Evolutionary conservation across 2,797 vertebrate species (phyloP), one percentile per base, ranked within the genome.

Genomic region (Bucorvus abyssinicus): DNA sequence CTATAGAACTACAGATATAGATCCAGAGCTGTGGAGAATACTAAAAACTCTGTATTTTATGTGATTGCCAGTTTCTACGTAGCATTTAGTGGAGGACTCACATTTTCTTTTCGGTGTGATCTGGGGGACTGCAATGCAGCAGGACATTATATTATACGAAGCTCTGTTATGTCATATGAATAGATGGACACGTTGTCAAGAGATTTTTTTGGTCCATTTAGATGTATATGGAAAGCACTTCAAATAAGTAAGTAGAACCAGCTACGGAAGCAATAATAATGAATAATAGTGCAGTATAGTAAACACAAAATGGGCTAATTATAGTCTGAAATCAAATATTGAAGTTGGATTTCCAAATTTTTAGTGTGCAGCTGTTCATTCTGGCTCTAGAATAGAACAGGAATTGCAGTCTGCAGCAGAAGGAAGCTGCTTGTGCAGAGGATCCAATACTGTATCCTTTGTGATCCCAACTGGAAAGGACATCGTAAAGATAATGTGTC

Each of bases 301-400:
- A 97, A 95, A 94, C 88, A 94, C 49, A 87, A 93, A 95, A 93
- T 89, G 86, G 95, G 78, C 95, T 96, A 95, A 96, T 96, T 95
- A 93, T 91, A 90, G 85, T 74, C 49, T 92, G 91, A 94, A 92
- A 95, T 96, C 42, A 94, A 96, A 94, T 89, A 94, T 87, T 96
- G 80, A 96, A 94, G 90, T 94, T 96, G 49, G 64, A 94, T 94
- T 96, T 96, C 95, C 91, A 95, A 94, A 84, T 96, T 95, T 94
- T 91, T 87, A 79, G 64, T 86, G 77, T 94, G 94, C 95, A 96
- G 95, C 94, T 96, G 94, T 93, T 96, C 64, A 40, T 97, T 96
- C 88, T 96, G 96, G 95, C 96, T 90, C 81, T 91, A 71, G 93
- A 90, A 93, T 52, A 90, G 70, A 90, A 93, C 69, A 95, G 89